Evolutionary conservation across 2,797 vertebrate species (phyloP).

Genomic region (Rhinophrynus dorsalis): DNA sequence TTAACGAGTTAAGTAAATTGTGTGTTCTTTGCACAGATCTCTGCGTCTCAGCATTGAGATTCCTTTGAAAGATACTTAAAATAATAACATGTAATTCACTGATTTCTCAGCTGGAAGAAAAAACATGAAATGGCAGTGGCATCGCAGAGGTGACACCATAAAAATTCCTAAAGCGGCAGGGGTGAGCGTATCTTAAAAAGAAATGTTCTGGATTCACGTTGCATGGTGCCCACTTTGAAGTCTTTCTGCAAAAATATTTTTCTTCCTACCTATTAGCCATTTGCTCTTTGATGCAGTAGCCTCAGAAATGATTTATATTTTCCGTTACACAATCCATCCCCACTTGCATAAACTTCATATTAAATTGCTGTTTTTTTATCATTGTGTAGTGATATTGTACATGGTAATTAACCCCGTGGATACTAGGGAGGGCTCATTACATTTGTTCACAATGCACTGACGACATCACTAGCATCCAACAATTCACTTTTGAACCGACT

Average conservation of each 20-base stretch:
- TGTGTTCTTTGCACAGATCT: no score
- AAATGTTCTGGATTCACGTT: conserved; percentile 23
- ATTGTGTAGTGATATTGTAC: no score
- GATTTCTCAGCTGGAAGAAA: neutral
- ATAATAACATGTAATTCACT: neutral
- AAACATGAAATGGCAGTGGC: neutral
- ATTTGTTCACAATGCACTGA: no score
- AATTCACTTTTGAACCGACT: no score
- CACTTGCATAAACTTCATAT: neutral
- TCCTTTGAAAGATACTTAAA: neutral
- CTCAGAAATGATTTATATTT: conserved; percentile 16
- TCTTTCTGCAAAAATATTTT: conserved; percentile 31
- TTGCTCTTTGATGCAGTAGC: conserved; percentile 15
- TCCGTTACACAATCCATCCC: neutral
- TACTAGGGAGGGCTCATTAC: no score
- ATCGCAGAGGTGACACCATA: neutral
- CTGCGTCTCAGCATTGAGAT: neutral
- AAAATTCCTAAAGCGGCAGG: conserved; percentile 9
- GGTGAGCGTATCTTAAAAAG: conserved; percentile 24
- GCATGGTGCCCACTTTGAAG: conserved; percentile 39
- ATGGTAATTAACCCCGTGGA: no score
- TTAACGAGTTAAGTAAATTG: no score
- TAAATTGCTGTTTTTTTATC: no score
- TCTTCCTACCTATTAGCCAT: conserved; percentile 26
- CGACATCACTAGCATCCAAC: no score